Evolutionary conservation across 2,797 vertebrate genomes (phyloP), one percentile per base, ranked within the genome.

Genomic region (Choloepus didactylus): DNA sequence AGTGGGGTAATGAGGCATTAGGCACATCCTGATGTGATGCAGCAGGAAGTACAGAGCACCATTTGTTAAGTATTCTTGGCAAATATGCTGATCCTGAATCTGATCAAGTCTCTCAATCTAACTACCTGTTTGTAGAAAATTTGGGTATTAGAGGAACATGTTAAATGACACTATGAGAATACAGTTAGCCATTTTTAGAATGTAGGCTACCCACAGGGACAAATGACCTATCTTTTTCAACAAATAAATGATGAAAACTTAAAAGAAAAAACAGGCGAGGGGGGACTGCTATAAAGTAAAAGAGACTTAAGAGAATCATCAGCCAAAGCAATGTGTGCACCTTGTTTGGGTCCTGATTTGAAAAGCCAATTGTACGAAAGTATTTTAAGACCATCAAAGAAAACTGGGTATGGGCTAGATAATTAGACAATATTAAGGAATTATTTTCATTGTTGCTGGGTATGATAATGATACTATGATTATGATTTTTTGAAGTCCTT

Each of bases 401-500:
- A 88, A 82, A 49, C 79, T 41, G 23, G 85, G 19, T 35, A 41
- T 83, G 59, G 79, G 60, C 7, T 60, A 12, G 51, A 31, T 82
- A 67, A 49, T 84, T 87, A 72, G 94, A 41, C 69, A 85, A 49
- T 59, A 69, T 21, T 87, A 73, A 31, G 60, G 25, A 87, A 64
- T 96, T 73, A n/a, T 69, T 73, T 95, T 93, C 51, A 44, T 85
- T 79, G 87, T 91, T 93, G 44, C 82, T 88, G 93, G 35, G 29
- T 79, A 14, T 41, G 77, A 44, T 93, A 23, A 62, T 89, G 87
- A 5, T 66, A 18, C 38, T 80, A 16, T 80, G 23, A 35, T 76
- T 84, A n/a, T 56, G 73, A 31, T 64, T 27, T 91, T 77, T 93
- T 16, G 77, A 80, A 64, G 54, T 23, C 60, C 27, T 79, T 92